Evolutionary conservation across 2,113 vertebrate genomes (phyloP), one percentile per base, ranked within the genome.

Genomic region (Phrynosoma blainvillii): DNA sequence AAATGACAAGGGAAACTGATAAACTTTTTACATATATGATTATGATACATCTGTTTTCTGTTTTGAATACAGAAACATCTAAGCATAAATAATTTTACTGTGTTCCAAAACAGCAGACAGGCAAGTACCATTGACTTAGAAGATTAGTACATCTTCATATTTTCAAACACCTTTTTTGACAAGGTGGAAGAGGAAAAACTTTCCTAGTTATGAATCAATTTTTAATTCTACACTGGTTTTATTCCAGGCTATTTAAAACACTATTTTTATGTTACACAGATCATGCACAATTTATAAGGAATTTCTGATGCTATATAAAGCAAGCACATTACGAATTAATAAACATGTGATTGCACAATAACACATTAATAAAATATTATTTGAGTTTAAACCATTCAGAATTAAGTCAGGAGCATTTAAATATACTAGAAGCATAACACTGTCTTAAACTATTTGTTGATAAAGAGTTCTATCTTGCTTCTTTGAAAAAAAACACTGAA

Each of bases 41-140:
- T 81, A 91, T 54, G 70, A 54, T 94, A 13, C 93, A 95, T 89
- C 84, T 93, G 92, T 75, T 94, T 89, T 90, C 84, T 36, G 80
- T 74, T 94, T 92, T 93, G 94, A 95, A 95, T 91, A 94, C 68
- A 90, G 84, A 88, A 74, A 83, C 75, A 86, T 81, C 85, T 89
- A 93, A 90, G 91, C 94, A 94, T 86, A 93, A 59, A 87, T 83
- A 81, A 93, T 54, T 40, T 89, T 42, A 47, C 1, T 42, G 25
- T 27, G 36, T 79, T 95, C 92, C 88, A 94, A 94, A 95, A 93
- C 80, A 93, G 89, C 89, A 93, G 56, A 82, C n/a, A 91, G 90
- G 88, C 86, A 89, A 93, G 90, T 93, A 95, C 93, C 92, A 94
- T 90, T 92, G 90, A 79, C 89, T 95, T 88, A 91, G 66, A 94